These are phyloP conservation scores for Aphrophora alni DNA, from an alignment of 2,888 invertebrate genomes.

Conservation along the genomic window DNA sequence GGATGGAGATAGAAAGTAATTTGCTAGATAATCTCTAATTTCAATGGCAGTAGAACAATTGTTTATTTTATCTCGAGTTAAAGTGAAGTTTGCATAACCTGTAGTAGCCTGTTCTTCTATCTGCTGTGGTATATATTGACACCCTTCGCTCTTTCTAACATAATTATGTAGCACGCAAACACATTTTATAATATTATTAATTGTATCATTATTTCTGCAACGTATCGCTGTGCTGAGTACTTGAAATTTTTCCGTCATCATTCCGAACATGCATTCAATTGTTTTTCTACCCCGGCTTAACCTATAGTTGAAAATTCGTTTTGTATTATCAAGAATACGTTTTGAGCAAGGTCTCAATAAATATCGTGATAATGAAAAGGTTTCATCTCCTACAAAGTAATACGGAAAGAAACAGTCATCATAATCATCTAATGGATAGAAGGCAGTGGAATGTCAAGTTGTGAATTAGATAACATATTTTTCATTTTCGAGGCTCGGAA, in stretches of 20 bases:
- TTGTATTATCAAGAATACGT: conserved; percentile 45
- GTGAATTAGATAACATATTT: conserved; percentile 11
- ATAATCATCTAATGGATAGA: conserved; percentile 37
- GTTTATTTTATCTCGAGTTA: conserved; percentile 22
- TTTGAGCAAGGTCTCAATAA: conserved; percentile 51
- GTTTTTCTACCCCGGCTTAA: conserved; percentile 44
- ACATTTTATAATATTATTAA: conserved; percentile 45
- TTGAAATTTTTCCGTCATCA: conserved; percentile 46
- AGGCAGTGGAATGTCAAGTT: conserved; percentile 42
- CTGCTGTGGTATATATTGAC: neutral
- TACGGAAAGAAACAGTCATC: conserved; percentile 10
- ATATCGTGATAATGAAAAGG: conserved; percentile 49
- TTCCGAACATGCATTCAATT: conserved; percentile 47
- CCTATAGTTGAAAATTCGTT: conserved; percentile 48
- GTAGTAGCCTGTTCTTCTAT: conserved; percentile 2
- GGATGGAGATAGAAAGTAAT: conserved; percentile 42
- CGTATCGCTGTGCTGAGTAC: conserved; percentile 46
- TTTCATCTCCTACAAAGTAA: conserved; percentile 44
- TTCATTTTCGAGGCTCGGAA: conserved; percentile 42
- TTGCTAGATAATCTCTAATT: conserved; percentile 41
- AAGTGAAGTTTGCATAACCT: neutral
- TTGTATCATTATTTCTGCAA: conserved; percentile 41
- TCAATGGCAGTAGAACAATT: conserved; percentile 28
- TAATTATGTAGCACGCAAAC: conserved; percentile 47
- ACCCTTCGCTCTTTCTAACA: conserved; percentile 26